Base-by-base conservation (phyloP, 2,113 vertebrate species). In the Paratilapia polleni region DNA sequence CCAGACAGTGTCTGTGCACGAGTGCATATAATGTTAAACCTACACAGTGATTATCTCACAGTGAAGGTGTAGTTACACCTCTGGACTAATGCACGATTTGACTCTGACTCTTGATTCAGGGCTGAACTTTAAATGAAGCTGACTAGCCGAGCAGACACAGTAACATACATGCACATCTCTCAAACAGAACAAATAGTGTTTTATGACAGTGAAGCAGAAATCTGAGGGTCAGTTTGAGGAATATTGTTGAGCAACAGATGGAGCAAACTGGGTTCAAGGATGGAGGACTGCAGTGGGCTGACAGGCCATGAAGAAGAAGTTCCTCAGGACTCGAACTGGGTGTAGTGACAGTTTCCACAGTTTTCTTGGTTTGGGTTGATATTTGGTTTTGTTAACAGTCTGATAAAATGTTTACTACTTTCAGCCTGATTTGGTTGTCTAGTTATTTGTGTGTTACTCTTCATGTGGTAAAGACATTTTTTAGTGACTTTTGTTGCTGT, bases 151-250 rank as follows among this genome's bases (percentile, higher is more conserved):
- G n/a, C n/a, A n/a, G n/a, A n/a, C n/a, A n/a, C n/a, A n/a, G n/a
- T n/a, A n/a, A n/a, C 63, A 43, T 13, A 66, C 2, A 1, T 2
- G 6, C 14, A 17, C 41, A 3, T 4, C 0, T 66, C 13, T 66
- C 62, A 64, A 41, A 20, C 62, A 64, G 62, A n/a, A 43, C 63
- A 43, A 66, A 66, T 38, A 17, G 28, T 1, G 4, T 47, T 0
- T 68, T 15, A 47, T 68, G 4, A 17, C 0, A 4, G 5, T 43
- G 38, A 15, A 43, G n/a, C n/a, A n/a, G n/a, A n/a, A n/a, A n/a
- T n/a, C n/a, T n/a, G n/a, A n/a, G n/a, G n/a, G 63, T 43, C n/a
- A 66, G 36, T 66, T 8, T 66, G 63, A 47, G 63, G 41, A 0
- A 2, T 9, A 1, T 41, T 24, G 2, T 66, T 3, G 14, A 43